A percentile compares a stretch with the other conserved stretches of the same genome.
These are phyloP conservation scores for Pygoscelis adeliae DNA, from an alignment of 2,113 vertebrate genomes.

Conservation along the genomic window DNA sequence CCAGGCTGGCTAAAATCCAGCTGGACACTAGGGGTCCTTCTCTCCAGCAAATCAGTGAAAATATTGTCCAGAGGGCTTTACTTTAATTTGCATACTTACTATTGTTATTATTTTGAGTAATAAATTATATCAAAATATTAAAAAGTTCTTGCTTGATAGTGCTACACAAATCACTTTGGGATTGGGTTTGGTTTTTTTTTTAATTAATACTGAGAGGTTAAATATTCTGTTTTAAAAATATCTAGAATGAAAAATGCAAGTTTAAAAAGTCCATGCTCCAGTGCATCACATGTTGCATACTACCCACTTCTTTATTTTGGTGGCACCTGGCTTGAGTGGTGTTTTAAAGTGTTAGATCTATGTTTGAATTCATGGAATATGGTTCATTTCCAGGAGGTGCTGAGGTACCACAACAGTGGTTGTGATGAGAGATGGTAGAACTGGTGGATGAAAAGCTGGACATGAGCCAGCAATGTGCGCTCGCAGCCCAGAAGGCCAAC, in stretches of 20 bases:
- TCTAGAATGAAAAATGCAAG: neutral
- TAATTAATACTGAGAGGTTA: neutral
- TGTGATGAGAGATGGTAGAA: neutral
- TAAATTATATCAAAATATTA: conserved; percentile 10
- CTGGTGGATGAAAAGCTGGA: too few species aligned
- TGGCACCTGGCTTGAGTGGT: neutral
- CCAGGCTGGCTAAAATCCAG: conserved; percentile 58
- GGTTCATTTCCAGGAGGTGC: neutral
- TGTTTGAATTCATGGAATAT: neutral
- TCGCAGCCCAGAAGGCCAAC: too few species aligned
- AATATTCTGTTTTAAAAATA: neutral
- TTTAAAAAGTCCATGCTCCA: neutral
- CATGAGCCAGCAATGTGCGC: too few species aligned
- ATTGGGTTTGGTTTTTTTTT: neutral
- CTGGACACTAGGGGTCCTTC: conserved; percentile 68
- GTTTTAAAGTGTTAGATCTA: neutral
- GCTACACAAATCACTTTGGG: neutral
- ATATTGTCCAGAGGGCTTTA: conserved; percentile 41
- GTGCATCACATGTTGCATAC: neutral
- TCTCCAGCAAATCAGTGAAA: conserved; percentile 39
- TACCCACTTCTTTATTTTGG: neutral
- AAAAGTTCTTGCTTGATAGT: neutral
- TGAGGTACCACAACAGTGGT: neutral
- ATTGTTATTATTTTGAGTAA: conserved; percentile 42
- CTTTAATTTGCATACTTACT: conserved; percentile 53